phyloP scores from a whole-genome alignment of 2,113 vertebrate genomes.

The Dromaius novaehollandiae region DNA sequence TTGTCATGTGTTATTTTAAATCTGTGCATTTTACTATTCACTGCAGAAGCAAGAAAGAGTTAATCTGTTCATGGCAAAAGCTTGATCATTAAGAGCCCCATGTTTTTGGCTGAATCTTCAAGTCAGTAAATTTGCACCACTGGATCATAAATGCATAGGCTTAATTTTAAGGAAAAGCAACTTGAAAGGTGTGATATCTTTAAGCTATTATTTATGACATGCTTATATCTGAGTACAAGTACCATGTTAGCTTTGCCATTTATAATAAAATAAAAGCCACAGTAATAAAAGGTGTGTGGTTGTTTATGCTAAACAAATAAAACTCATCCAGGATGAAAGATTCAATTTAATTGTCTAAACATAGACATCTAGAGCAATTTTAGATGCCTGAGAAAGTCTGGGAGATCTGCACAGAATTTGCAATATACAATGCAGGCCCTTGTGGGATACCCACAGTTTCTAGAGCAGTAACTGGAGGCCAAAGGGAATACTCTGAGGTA shows the following conservation, averaged over 20 bases:
- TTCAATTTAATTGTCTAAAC: not conserved
- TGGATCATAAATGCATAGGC: not conserved
- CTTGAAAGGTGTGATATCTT: not conserved
- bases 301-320: not conserved
- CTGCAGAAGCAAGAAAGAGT: not conserved
- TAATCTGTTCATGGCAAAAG: not conserved
- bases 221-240: not conserved
- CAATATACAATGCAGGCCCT: not conserved
- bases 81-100: not conserved
- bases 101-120: not conserved
- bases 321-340: not conserved
- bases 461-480: not conserved
- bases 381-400: not conserved
- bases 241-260: not conserved
- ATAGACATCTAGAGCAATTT: not conserved
- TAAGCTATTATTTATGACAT: not conserved
- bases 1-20: not conserved
- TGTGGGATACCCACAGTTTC: not conserved
- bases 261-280: not conserved
- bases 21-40: not conserved
- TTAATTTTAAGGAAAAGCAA: not conserved
- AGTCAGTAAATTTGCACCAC: not conserved
- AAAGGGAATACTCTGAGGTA: not conserved
- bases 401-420: not conserved
- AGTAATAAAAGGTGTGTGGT: not conserved